phyloP scores from a whole-genome alignment of 2,888 invertebrate genomes.

The Ornithoptera priamus region DNA sequence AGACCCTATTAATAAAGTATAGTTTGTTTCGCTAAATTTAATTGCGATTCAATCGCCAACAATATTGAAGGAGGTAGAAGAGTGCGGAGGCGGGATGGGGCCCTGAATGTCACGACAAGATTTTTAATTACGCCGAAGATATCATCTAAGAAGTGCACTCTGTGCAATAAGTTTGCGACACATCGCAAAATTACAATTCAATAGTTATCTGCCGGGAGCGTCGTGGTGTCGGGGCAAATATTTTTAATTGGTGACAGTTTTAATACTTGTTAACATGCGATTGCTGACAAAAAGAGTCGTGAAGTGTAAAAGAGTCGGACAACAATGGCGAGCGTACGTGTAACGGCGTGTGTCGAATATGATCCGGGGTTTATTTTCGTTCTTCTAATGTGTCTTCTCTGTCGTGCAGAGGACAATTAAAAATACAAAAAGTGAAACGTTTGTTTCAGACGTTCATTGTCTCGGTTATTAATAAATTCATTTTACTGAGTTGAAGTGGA shows the following conservation, averaged over 20 bases:
- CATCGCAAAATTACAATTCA: constrained; percentile 74
- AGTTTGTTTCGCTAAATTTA: constrained; percentile 76
- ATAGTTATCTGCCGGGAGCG: constrained; percentile 61
- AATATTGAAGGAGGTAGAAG: constrained; percentile 74
- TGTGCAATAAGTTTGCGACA: constrained; percentile 61
- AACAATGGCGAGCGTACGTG: constrained; percentile 35
- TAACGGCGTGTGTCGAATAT: constrained; percentile 63
- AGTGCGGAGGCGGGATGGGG: constrained; percentile 74
- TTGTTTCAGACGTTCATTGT: constrained; percentile 80
- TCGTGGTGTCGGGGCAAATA: constrained; percentile 42
- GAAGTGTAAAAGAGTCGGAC: constrained; percentile 22
- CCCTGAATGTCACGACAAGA: constrained; percentile 80
- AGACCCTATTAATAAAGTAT: constrained; percentile 74
- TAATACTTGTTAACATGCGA: constrained; percentile 54
- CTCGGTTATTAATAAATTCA: constrained; percentile 81
- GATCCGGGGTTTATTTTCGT: constrained; percentile 76
- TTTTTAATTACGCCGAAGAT: constrained; percentile 79
- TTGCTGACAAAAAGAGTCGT: constrained; percentile 27
- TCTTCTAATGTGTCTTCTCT: constrained; percentile 76
- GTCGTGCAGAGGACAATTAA: constrained; percentile 78
- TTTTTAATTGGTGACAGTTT: constrained; percentile 59
- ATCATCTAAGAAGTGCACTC: constrained; percentile 75
- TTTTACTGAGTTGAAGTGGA: constrained; percentile 78
- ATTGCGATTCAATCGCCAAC: constrained; percentile 79
- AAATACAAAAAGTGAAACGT: constrained; percentile 78